Evolutionary conservation across 2,797 vertebrate species (phyloP), one percentile per base, ranked within the genome.

Genomic region (Neomorphus geoffroyi): DNA sequence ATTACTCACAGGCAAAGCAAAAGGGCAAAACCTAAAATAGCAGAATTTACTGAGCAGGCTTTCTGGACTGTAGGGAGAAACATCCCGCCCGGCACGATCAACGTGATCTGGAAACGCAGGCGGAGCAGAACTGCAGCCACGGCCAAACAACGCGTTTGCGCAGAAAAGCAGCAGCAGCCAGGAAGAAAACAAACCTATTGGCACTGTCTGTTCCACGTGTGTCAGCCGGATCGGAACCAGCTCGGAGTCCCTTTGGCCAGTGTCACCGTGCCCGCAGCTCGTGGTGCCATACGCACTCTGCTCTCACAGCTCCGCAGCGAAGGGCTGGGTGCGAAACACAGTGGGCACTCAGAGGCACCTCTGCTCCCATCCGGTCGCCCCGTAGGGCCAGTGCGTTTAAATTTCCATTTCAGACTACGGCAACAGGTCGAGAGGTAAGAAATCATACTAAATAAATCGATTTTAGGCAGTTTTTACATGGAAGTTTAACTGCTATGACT

Each of bases 121-220:
- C 54, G 61, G 75, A 61, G 26, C 15, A 23, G n/a, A 50, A 28
- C 23, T 23, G 48, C 3, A 32, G 15, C 64, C 26, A 3, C 0
- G 2, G 58, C 54, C 79, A 39, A 16, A 15, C 22, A 45, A 86
- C 60, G 13, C 6, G 14, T 41, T 41, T 41, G 50, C 54, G 26
- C n/a, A 64, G 70, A 64, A 24, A 79, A 65, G 8, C 41, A 53
- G 37, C 46, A 72, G 5, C 33, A 22, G 1, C 0, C n/a, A 10
- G 32, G 22, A 65, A 24, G 18, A 32, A 23, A 43, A 12, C 3
- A 0, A 5, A 24, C 70, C 1, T 10, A 1, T 1, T 57, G 74
- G 32, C 24, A 4, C 2, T 11, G 0, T 1, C 75, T 26, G 39
- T 19, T 21, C 18, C 50, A 23, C 6, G 0, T 3, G 7, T 6